Base-by-base conservation (phyloP, 1,140 invertebrate genomes). In the Hyphantria cunea region DNA sequence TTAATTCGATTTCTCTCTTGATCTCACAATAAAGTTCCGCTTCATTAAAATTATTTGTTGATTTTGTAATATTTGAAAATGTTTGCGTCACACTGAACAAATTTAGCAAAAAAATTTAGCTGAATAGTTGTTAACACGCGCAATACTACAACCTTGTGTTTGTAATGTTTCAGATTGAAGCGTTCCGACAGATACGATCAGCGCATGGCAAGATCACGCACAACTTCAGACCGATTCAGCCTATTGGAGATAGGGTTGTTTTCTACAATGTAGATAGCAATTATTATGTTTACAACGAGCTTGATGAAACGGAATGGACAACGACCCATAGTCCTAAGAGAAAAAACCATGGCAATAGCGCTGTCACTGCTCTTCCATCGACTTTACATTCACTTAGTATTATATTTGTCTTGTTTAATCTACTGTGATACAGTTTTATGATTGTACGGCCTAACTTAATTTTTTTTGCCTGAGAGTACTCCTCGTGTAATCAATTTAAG, bases 211-310 rank as follows among this genome's bases (percentile, higher is more conserved):
- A 93, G 56, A 75, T 96, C 48, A 94, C 92, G 0, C 95, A 96
- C 70, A 97, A 97, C 75, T 95, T 94, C 79, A 93, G 96, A 13
- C 95, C 95, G 0, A 92, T 95, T 14, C 96, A 96, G 78, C 94
- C 94, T 0, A 86, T 96, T 0, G 93, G 94, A 14, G 93, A 94
- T 62, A 91, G 96, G 60, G 77, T 78, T 0, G 92, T 95, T 10
- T 92, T 86, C 66, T 93, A 92, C 55, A 93, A 93, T 52, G 82
- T 90, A 6, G 89, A 91, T 55, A 85, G 75, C 53, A 89, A 80
- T 32, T 86, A 87, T 51, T 90, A 84, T 62, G 76, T 71, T 7
- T 91, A 91, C 51, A 91, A 91, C 31, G 89, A 91, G 55, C 59
- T 88, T 6, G 88, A 91, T 13, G 78, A 84, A 6, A 74, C 74